Percentiles rank a stretch among this genome's conserved stretches.
These are phyloP conservation scores for Corydoras sp. DNA, from an alignment of 2,113 vertebrate genomes.

Conservation along the genomic window DNA sequence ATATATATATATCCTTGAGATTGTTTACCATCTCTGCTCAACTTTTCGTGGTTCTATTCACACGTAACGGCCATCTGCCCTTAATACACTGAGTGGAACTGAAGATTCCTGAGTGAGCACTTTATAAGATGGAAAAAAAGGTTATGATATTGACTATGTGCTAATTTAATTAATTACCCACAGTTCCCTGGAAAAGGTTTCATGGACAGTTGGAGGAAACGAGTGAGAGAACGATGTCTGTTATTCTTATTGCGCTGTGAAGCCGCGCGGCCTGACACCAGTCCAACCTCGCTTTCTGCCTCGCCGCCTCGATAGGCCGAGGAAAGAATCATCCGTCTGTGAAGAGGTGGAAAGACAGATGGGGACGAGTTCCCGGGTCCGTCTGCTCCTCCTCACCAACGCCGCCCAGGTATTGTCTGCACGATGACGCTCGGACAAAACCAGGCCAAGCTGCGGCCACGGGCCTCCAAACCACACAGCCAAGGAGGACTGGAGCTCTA, in stretches of 20 bases:
- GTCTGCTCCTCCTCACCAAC: constrained; percentile 1
- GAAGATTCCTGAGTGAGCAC: constrained; percentile 4
- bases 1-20: too few species aligned
- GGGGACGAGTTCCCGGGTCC: constrained; percentile 14
- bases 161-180: constrained; percentile 43
- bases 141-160: constrained; percentile 34
- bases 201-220: constrained; percentile 32
- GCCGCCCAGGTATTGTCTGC: constrained; percentile 42
- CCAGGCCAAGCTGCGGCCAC: constrained; percentile 46
- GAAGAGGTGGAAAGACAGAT: constrained; percentile 24
- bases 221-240: constrained; percentile 15
- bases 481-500: constrained; percentile 57
- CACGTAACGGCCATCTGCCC: constrained; percentile 35
- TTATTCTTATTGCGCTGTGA: constrained; percentile 37
- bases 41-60: background rate
- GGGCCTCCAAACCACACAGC: constrained; percentile 46
- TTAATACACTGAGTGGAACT: background rate
- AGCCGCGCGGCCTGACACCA: constrained; percentile 31
- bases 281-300: constrained; percentile 33
- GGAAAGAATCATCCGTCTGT: constrained; percentile 43
- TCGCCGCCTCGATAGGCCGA: constrained; percentile 24
- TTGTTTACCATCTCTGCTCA: background rate
- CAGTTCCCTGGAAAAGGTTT: constrained; percentile 38
- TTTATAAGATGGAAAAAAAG: constrained; percentile 32
- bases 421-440: constrained; percentile 47